These are phyloP conservation scores for Lutjanus campechanus DNA, from an alignment of 2,797 vertebrate species.

Conservation along the genomic window DNA sequence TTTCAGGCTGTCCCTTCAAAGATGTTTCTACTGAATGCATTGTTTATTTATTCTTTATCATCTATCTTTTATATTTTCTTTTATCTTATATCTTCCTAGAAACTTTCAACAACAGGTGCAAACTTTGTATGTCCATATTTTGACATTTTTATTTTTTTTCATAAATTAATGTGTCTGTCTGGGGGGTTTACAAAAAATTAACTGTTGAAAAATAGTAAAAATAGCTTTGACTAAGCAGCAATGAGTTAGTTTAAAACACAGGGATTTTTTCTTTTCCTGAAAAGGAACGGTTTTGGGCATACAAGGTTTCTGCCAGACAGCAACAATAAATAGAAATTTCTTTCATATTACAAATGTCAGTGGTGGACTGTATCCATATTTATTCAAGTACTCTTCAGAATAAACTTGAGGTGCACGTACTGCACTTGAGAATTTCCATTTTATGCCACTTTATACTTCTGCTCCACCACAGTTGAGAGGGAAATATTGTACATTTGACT, in stretches of 20 bases:
- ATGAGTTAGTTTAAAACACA: too few relatives aligned
- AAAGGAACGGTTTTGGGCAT: too few relatives aligned
- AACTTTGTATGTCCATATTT: too few relatives aligned
- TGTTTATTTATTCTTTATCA: neutral
- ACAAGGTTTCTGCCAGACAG: too few relatives aligned
- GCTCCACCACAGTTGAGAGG: neutral
- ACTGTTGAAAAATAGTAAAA: too few relatives aligned
- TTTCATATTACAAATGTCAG: constrained; percentile 7
- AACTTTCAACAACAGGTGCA: neutral
- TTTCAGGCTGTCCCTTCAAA: too few relatives aligned
- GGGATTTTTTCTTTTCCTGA: too few relatives aligned
- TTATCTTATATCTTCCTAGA: neutral
- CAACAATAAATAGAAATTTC: too few relatives aligned
- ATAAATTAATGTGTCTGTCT: too few relatives aligned
- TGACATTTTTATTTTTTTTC: too few relatives aligned
- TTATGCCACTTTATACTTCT: neutral
- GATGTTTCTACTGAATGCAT: neutral
- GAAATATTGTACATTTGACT: neutral
- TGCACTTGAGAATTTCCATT: neutral
- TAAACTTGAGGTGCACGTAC: neutral
- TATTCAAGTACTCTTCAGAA: neutral
- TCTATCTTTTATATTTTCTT: neutral
- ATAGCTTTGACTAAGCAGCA: too few relatives aligned
- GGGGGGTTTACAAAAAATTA: too few relatives aligned
- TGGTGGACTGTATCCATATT: neutral